Conservation (phyloP, 1,140 invertebrate genomes). For the Drosophila oshimai region DNA sequence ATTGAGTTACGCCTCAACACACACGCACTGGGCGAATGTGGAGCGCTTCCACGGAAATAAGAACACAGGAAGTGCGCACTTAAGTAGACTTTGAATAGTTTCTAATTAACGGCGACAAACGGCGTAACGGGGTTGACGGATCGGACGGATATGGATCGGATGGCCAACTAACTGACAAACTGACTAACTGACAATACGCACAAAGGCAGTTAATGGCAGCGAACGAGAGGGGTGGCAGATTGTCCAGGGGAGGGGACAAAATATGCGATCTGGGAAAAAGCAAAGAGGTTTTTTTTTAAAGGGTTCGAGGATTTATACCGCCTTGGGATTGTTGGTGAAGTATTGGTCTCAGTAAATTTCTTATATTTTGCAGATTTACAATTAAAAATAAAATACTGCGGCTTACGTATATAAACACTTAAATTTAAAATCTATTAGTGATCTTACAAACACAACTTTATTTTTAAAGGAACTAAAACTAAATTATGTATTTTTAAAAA, state of each 20-base stretch:
- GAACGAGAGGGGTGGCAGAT: slow-evolving; percentile 18
- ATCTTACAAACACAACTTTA: too few relatives aligned
- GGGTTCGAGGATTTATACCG: background rate
- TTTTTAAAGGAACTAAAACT: background rate
- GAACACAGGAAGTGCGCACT: slow-evolving; percentile 67
- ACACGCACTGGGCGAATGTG: slow-evolving; percentile 34
- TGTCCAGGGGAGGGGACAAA: background rate
- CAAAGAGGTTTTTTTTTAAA: background rate
- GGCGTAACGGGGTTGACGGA: slow-evolving; percentile 65
- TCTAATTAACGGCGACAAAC: slow-evolving; percentile 75
- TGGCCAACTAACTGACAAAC: slow-evolving; percentile 11
- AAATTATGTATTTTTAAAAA: background rate
- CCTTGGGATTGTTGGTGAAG: background rate
- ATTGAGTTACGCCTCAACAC: slow-evolving; percentile 66
- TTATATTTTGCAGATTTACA: background rate
- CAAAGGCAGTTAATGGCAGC: slow-evolving; percentile 23
- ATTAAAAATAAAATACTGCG: too few relatives aligned
- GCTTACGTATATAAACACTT: too few relatives aligned
- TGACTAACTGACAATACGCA: slow-evolving; percentile 31
- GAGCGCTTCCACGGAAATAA: slow-evolving; percentile 15
- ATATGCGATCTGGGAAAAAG: background rate
- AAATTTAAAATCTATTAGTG: too few relatives aligned
- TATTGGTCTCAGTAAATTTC: background rate
- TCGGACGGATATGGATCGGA: slow-evolving; percentile 16
- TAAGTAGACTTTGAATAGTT: slow-evolving; percentile 80